Evolutionary conservation across 2,797 vertebrate species (phyloP).

Genomic region (Diglossa cyanea): DNA sequence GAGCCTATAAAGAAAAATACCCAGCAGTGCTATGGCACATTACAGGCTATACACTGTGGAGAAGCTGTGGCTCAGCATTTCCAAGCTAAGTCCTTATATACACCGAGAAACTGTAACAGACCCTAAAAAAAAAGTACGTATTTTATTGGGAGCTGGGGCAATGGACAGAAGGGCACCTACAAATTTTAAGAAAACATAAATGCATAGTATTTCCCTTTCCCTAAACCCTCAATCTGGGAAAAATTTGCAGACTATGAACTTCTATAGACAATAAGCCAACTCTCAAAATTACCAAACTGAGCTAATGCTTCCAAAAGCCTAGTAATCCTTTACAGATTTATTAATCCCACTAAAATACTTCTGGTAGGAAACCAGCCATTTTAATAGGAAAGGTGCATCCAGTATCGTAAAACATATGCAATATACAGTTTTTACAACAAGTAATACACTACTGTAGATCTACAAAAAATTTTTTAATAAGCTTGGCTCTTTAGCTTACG

Average conservation of each 20-base stretch:
- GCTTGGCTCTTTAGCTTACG: background rate
- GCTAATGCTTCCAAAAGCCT: background rate
- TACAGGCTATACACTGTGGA: background rate
- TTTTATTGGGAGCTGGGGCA: conserved; percentile 22
- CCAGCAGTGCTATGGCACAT: background rate
- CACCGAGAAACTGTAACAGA: background rate
- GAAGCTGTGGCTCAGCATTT: background rate
- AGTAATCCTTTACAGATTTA: background rate
- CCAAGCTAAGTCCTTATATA: background rate
- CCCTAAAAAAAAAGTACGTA: background rate
- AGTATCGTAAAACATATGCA: conserved; percentile 61
- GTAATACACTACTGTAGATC: background rate
- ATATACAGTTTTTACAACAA: conserved; percentile 56
- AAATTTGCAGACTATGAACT: background rate
- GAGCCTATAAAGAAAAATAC: background rate
- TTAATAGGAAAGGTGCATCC: conserved; percentile 60
- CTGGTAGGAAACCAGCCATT: conserved; percentile 11
- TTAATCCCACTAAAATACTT: conserved; percentile 16
- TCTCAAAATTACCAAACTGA: background rate
- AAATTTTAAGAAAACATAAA: background rate
- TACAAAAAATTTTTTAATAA: background rate
- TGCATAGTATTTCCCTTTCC: background rate
- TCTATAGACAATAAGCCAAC: background rate
- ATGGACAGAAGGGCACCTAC: background rate
- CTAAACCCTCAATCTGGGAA: background rate